Evolutionary conservation across 1,140 invertebrate genomes (phyloP).

Genomic region (Drosophila pallidifrons): DNA sequence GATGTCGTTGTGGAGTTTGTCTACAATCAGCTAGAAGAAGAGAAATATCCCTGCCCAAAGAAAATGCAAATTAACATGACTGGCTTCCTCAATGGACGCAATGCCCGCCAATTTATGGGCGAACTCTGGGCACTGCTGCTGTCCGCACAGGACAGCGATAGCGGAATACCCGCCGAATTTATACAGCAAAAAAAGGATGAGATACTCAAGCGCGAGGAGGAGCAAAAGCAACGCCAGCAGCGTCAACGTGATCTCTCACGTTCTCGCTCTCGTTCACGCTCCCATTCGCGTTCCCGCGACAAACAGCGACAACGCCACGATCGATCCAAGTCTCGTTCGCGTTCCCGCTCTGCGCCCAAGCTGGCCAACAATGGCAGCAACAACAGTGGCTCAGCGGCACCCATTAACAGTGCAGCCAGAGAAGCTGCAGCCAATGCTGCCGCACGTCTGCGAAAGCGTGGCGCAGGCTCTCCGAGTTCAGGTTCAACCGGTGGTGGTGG

Average conservation of each 20-base stretch:
- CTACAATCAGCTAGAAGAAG: constrained; percentile 97
- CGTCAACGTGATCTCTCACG: constrained; percentile 68
- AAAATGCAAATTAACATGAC: constrained; percentile 99
- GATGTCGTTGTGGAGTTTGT: constrained; percentile 99
- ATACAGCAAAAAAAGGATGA: constrained; percentile 98
- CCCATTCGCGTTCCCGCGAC: constrained; percentile 61
- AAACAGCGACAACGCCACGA: constrained; percentile 53
- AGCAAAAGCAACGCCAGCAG: constrained; percentile 56
- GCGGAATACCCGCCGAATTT: constrained; percentile 96
- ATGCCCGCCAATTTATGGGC: constrained; percentile 98
- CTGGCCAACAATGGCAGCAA: constrained; percentile 57
- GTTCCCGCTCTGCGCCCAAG: constrained; percentile 52
- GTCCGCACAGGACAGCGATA: constrained; percentile 97
- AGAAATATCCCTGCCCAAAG: constrained; percentile 98
- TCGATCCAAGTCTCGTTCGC: constrained; percentile 61
- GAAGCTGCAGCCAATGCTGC: constrained; percentile 77
- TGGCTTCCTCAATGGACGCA: constrained; percentile 99
- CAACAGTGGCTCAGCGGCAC: constrained; percentile 2
- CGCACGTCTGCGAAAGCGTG: constrained; percentile 70
- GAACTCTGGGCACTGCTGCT: constrained; percentile 98
- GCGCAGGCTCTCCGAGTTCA: constrained; percentile 48
- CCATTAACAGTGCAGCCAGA: constrained; percentile 60
- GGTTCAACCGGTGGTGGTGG: constrained; percentile 24
- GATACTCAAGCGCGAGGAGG: constrained; percentile 92
- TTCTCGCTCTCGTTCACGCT: constrained; percentile 70